These are phyloP conservation scores for Lacerta agilis DNA, from an alignment of 2,797 vertebrate species.

Conservation along the genomic window DNA sequence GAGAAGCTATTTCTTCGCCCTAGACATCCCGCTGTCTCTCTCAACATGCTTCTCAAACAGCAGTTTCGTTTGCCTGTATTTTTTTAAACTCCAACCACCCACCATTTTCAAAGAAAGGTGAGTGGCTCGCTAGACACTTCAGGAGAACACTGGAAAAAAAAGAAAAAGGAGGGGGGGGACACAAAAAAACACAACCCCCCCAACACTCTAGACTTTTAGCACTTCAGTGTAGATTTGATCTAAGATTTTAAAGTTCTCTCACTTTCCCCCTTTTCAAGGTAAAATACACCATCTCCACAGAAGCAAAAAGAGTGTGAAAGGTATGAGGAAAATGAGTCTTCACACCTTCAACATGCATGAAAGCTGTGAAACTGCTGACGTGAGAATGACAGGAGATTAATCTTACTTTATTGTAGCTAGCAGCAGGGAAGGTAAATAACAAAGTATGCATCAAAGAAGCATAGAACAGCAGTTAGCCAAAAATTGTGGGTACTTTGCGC, in stretches of 20 bases:
- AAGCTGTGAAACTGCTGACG: constrained; percentile 10
- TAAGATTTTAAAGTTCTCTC: background rate
- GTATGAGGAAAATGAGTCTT: constrained; percentile 12
- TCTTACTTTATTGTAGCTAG: constrained; percentile 56
- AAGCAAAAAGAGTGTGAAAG: constrained; percentile 41
- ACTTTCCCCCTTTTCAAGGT: background rate
- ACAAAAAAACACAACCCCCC: too few species aligned
- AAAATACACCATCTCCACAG: constrained; percentile 7
- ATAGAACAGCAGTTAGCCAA: constrained; percentile 25
- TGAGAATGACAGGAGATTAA: constrained; percentile 36
- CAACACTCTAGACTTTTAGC: background rate
- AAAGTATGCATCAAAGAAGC: constrained; percentile 24
- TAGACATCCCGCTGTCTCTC: background rate
- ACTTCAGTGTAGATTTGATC: constrained; percentile 18
- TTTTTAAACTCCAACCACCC: background rate
- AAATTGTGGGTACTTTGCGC: constrained; percentile 24
- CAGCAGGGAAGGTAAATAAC: constrained; percentile 42
- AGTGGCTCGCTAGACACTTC: accelerated
- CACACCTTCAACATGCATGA: constrained; percentile 41
- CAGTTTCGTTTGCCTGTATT: accelerated
- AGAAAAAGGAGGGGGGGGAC: too few species aligned
- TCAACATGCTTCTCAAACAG: background rate
- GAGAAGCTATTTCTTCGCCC: accelerated
- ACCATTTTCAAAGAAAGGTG: background rate
- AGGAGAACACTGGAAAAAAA: accelerated